Evolutionary conservation across 2,797 vertebrate species (phyloP).

Genomic region (Craterocephalus amniculus): DNA sequence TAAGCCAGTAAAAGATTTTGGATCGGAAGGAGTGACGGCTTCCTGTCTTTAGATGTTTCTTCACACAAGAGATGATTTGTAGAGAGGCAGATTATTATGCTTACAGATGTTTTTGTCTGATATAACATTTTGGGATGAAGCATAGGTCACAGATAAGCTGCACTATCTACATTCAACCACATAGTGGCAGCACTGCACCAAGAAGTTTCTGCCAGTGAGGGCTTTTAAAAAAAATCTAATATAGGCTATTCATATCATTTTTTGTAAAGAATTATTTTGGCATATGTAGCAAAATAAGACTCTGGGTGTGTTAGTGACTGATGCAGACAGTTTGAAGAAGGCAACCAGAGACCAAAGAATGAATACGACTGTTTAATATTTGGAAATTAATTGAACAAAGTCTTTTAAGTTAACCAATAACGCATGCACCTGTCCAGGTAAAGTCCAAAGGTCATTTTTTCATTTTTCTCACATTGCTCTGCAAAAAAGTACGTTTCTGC

Average conservation of each 20-base stretch:
- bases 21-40: constrained; percentile 46
- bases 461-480: neutral
- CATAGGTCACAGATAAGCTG: neutral
- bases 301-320: no score
- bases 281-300: no score
- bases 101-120: constrained; percentile 17
- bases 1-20: constrained; percentile 46
- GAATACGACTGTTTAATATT: no score
- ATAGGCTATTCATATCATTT: neutral
- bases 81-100: constrained; percentile 12
- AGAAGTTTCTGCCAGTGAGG: neutral
- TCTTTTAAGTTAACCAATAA: neutral
- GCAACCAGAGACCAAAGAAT: no score
- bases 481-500: neutral
- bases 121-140: neutral
- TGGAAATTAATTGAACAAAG: no score
- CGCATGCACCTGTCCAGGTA: no score
- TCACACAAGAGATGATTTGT: constrained; percentile 28
- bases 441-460: no score
- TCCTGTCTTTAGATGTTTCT: constrained; percentile 65
- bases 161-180: constrained; percentile 42
- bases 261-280: no score
- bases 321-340: no score
- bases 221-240: no score
- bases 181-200: constrained; percentile 51